Conservation (phyloP, 1,140 invertebrate species). For the Zophobas atratus region DNA sequence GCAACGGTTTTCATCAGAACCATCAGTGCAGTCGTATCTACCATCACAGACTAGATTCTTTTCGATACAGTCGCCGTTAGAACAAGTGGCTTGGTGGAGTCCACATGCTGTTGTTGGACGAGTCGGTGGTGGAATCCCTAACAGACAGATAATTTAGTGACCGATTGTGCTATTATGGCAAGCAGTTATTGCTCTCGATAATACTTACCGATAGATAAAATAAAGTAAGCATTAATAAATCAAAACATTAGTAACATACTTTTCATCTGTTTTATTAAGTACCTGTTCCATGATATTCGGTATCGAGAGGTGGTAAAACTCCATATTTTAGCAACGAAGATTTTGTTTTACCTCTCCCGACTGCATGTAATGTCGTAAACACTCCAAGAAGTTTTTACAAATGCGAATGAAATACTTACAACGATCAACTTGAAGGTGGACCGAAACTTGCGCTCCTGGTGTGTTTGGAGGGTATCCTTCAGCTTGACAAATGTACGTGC, state of each 20-base stretch:
- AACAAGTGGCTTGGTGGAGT: constrained; percentile 89
- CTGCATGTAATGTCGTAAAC: constrained; percentile 64
- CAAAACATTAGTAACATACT: constrained; percentile 15
- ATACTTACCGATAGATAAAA: constrained; percentile 9
- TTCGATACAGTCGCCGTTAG: constrained; percentile 92
- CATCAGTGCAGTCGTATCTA: constrained; percentile 85
- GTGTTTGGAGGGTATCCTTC: constrained; percentile 74
- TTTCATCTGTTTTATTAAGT: constrained; percentile 39
- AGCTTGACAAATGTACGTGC: constrained; percentile 88
- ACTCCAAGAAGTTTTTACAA: constrained; percentile 5
- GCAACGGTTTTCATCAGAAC: constrained; percentile 92
- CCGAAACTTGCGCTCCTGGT: constrained; percentile 72
- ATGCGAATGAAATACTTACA: constrained; percentile 73
- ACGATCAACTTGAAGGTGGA: constrained; percentile 79
- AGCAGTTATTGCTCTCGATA: background rate
- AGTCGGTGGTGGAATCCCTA: constrained; percentile 59
- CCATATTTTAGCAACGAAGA: constrained; percentile 67
- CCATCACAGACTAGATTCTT: constrained; percentile 88
- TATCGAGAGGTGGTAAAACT: constrained; percentile 65
- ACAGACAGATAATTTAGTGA: background rate
- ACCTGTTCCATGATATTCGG: constrained; percentile 68
- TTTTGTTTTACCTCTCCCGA: constrained; percentile 66
- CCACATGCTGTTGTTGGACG: constrained; percentile 75
- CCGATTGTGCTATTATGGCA: too few relatives aligned
- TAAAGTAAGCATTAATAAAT: background rate